Percentiles rank a stretch among this genome's conserved stretches.
These are phyloP conservation scores for Drosophila triauraria DNA, from an alignment of 1,140 invertebrate species.

Conservation along the genomic window DNA sequence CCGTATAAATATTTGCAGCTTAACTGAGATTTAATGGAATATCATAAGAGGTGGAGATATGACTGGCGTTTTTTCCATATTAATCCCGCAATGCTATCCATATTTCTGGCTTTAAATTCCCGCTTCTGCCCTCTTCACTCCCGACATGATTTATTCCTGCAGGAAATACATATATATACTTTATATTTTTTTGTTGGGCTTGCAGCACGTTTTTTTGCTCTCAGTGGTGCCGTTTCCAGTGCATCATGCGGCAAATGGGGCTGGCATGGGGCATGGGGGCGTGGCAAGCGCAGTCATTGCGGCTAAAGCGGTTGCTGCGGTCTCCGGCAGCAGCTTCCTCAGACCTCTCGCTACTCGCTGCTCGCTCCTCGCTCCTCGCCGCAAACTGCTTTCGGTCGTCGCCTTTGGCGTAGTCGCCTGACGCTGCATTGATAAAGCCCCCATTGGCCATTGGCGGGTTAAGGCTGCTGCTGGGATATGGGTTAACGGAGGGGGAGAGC, in stretches of 20 bases:
- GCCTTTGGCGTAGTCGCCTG: conserved; percentile 45
- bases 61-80: conserved; percentile 1
- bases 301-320: conserved; percentile 58
- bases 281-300: conserved; percentile 66
- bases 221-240: conserved; percentile 25
- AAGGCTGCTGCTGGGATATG: conserved; percentile 5
- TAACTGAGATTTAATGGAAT: conserved; percentile 15
- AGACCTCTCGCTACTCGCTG: not conserved
- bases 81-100: conserved; percentile 13
- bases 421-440: conserved; percentile 53
- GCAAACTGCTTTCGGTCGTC: conserved; percentile 54
- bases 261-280: conserved; percentile 37
- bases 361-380: not conserved
- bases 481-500: conserved; percentile 10
- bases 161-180: not conserved
- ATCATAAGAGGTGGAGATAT: conserved; percentile 6
- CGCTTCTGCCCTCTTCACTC: conserved; percentile 9
- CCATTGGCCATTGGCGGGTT: conserved; percentile 1
- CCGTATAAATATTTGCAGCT: conserved; percentile 31
- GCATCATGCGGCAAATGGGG: conserved; percentile 19
- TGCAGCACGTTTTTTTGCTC: conserved; percentile 6
- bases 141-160: conserved; percentile 25
- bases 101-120: conserved; percentile 38
- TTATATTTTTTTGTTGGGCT: conserved; percentile 4
- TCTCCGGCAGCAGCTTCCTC: conserved; percentile 29